These are phyloP conservation scores for Schizaphis graminum DNA, from an alignment of 2,888 invertebrate species.

Conservation along the genomic window DNA sequence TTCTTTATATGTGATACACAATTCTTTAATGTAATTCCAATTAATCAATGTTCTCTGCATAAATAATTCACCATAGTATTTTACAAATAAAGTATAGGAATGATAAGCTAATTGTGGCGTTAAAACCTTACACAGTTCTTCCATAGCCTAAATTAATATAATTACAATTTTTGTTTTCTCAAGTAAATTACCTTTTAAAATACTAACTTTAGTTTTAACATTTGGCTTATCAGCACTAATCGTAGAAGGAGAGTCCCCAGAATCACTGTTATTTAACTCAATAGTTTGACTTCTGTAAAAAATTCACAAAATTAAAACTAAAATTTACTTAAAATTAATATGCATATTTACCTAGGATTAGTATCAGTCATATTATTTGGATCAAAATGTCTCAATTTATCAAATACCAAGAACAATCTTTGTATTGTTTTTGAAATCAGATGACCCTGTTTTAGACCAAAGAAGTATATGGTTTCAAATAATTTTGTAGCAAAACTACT, in stretches of 20 bases:
- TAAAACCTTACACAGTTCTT: conserved; percentile 80
- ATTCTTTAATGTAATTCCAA: conserved; percentile 80
- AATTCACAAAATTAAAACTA: background rate
- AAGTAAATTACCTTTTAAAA: background rate
- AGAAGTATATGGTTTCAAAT: conserved; percentile 84
- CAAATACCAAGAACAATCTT: conserved; percentile 85
- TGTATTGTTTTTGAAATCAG: conserved; percentile 80
- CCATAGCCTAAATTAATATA: conserved; percentile 71
- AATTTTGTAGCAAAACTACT: conserved; percentile 85
- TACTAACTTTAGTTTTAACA: conserved; percentile 66
- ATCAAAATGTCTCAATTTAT: conserved; percentile 76
- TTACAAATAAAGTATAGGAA: conserved; percentile 80
- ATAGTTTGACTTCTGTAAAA: conserved; percentile 36
- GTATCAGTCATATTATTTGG: conserved; percentile 44
- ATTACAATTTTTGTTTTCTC: background rate
- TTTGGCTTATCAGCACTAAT: conserved; percentile 70
- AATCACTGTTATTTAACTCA: conserved; percentile 70
- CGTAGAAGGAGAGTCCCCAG: conserved; percentile 77
- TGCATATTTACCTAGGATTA: background rate
- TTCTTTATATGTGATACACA: conserved; percentile 83
- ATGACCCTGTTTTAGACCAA: conserved; percentile 79
- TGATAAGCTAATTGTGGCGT: conserved; percentile 87
- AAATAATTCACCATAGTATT: conserved; percentile 80
- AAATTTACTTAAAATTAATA: background rate
- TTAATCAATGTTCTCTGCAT: conserved; percentile 83